Percentiles rank a stretch among this genome's conserved stretches.
These are phyloP conservation scores for Montifringilla adamsi DNA, from an alignment of 2,113 vertebrate genomes.

Conservation along the genomic window DNA sequence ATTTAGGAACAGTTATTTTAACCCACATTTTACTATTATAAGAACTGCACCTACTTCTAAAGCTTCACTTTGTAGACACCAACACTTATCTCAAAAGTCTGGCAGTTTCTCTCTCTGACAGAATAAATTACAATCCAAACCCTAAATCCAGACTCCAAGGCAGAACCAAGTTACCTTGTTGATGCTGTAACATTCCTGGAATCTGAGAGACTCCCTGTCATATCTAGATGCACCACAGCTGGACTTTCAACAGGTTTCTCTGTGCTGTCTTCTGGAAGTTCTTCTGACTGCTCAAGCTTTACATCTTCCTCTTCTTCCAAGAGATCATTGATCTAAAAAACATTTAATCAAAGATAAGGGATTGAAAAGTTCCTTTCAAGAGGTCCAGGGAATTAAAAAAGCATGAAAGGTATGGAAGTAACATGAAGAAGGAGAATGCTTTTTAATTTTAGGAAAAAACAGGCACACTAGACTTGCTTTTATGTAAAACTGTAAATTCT, in stretches of 20 bases:
- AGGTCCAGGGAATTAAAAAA: not conserved
- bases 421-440: rapidly evolving
- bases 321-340: conserved; percentile 88
- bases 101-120: not conserved
- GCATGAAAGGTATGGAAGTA: not conserved
- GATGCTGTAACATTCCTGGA: conserved; percentile 72
- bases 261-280: conserved; percentile 87
- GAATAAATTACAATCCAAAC: not conserved
- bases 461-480: not conserved
- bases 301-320: conserved; percentile 89
- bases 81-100: not conserved
- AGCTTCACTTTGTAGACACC: not conserved
- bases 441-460: not conserved
- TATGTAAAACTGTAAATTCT: not conserved
- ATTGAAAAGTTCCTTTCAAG: not conserved
- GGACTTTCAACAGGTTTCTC: conserved; percentile 77
- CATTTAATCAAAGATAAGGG: not conserved
- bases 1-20: not conserved
- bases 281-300: conserved; percentile 91
- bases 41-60: not conserved
- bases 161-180: conserved; percentile 69
- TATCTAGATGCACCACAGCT: conserved; percentile 72
- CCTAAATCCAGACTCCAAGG: not conserved
- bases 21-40: not conserved
- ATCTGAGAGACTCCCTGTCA: conserved; percentile 73